Evolutionary conservation across 1,140 invertebrate genomes (phyloP), one percentile per base, ranked within the genome.

Genomic region (Galleria mellonella): DNA sequence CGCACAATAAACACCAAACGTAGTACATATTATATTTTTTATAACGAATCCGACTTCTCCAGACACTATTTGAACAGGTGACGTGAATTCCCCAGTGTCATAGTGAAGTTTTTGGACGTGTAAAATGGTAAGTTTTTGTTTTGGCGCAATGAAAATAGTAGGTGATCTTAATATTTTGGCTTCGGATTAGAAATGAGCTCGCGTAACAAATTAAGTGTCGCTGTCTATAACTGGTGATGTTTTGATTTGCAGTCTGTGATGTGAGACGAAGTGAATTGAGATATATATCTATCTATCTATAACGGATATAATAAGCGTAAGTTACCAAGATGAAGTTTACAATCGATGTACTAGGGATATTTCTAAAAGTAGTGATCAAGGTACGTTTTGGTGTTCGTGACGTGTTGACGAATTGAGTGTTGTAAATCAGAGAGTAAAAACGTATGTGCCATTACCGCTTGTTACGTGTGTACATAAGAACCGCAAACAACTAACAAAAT

Each of bases 311-410:
- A 55, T 42, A 47, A n/a, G n/a, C n/a, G n/a, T n/a, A n/a, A 45
- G 32, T 29, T 47, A 14, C n/a, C 71, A 78, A 72, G 41, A 87
- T 87, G 85, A 87, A 86, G 76, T 84, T 87, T 60, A 78, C 82
- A 14, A 73, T 87, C 33, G 85, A 87, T 41, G 83, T 87, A 10
- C 62, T 87, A 63, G 85, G 85, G 17, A 78, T 87, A 55, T 85
- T 86, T 57, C 65, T 87, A 43, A 87, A 87, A 79, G 74, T 87
- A 47, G 84, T 87, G 32, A 58, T 87, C 61, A 86, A 70, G 82
- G 84, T 87, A 73, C 72, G 76, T 75, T 39, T 41, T 58, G 32
- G 14, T 37, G 35, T 37, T 23, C 2, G 6, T 6, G 2, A 6
- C 2, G 17, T 23, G 17, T 23, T 23, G 17, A 3, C 2, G 2